Evolutionary conservation across 2,888 invertebrate species (phyloP), one percentile per base, ranked within the genome.

Genomic region (Slavum lentiscoides): DNA sequence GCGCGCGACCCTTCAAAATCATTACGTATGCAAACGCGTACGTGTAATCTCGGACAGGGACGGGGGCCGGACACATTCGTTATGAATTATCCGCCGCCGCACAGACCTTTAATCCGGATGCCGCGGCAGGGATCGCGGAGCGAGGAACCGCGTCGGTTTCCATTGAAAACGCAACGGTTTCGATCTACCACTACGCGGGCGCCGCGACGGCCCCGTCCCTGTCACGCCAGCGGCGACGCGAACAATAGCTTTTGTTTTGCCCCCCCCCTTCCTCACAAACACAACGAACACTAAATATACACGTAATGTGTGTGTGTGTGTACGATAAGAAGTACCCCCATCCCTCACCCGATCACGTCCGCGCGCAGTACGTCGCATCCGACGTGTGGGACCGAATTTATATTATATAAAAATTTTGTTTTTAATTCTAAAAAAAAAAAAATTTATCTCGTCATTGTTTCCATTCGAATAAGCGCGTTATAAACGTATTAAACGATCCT

Each of bases 81-180:
- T 80, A 70, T 80, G 72, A 72, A 80, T 80, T 77, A 72, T 72
- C 70, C 72, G 30, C 70, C 72, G 30, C 30, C 30, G 30, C 70
- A 80, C 43, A 80, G 80, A 72, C 80, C 80, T 80, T 80, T 80
- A 80, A 80, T 80, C 80, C 62, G 70, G 70, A 80, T 55, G 64
- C 80, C 80, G 64, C 80, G 17, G 43, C 64, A 72, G 30, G 30
- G 30, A 66, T 64, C 70, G 58, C 64, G 55, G 4, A 30, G 4
- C 30, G 30, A 30, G 30, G 30, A 30, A 30, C 39, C 49, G 13
- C 58, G 53, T 64, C 62, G 80, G 72, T 80, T 80, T 64, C 21
- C 80, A 66, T 55, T 75, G 75, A 75, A 75, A 75, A 37, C 75
- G 75, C 75, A 67, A 67, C 64, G 62, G 64, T 58, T 80, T 72